Conservation (phyloP, 2,113 vertebrate genomes). For the Melanerpes formicivorus region DNA sequence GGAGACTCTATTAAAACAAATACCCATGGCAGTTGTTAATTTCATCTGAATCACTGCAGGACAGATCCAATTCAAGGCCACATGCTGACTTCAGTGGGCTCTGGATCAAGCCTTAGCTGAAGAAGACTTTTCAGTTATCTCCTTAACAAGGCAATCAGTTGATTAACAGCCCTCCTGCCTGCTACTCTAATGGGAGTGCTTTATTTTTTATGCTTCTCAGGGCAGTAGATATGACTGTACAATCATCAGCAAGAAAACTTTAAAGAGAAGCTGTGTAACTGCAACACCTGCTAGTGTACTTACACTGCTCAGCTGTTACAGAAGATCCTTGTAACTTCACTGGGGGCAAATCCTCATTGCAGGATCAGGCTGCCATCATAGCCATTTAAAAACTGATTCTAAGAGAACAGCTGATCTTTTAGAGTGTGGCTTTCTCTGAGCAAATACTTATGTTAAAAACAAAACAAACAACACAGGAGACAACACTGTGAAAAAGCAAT, state of each 20-base stretch:
- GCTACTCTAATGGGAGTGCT: not conserved
- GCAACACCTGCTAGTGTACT: not conserved
- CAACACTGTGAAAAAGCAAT: not conserved
- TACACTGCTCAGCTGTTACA: not conserved
- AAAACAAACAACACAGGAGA: not conserved
- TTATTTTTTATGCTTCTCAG: not conserved
- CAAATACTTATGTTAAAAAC: not conserved
- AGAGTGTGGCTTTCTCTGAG: not conserved
- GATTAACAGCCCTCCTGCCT: not conserved
- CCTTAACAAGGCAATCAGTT: not conserved
- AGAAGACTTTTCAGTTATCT: not conserved
- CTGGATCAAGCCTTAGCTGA: not conserved
- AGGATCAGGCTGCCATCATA: not conserved
- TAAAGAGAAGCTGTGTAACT: not conserved
- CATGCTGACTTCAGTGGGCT: not conserved
- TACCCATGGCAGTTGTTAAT: not conserved
- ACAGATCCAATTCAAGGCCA: not conserved
- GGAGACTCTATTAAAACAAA: not conserved
- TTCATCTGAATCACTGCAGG: not conserved
- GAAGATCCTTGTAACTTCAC: not conserved
- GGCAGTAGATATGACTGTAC: not conserved
- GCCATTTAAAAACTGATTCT: not conserved
- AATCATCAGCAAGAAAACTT: not conserved
- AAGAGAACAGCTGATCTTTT: not conserved
- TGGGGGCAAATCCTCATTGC: not conserved